These are phyloP conservation scores for Sitta europaea DNA, from an alignment of 2,113 vertebrate species.

Conservation along the genomic window DNA sequence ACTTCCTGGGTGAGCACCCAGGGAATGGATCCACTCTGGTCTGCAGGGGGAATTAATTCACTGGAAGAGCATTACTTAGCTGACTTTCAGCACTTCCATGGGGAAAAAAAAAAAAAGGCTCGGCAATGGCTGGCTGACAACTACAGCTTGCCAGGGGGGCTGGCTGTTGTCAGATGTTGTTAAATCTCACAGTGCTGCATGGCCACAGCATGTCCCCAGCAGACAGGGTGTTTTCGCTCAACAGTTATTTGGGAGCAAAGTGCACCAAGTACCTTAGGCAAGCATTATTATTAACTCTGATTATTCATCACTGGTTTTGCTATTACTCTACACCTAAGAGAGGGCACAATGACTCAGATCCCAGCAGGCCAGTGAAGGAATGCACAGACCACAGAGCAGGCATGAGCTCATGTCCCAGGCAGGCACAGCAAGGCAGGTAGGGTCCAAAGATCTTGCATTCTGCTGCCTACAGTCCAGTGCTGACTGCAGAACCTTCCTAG, in stretches of 20 bases:
- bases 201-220: neutral
- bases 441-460: neutral
- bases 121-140: neutral
- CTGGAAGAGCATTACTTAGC: neutral
- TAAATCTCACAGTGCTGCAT: neutral
- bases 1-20: slow-evolving; percentile 46
- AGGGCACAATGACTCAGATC: slow-evolving; percentile 4
- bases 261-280: slow-evolving; percentile 21
- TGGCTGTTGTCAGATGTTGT: slow-evolving; percentile 34
- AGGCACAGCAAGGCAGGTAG: neutral
- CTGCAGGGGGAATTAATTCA: neutral
- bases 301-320: slow-evolving; percentile 11
- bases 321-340: neutral
- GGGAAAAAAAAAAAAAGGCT: neutral
- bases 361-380: neutral
- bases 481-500: neutral
- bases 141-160: neutral
- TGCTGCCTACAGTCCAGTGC: neutral
- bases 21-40: neutral
- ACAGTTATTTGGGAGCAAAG: slow-evolving; percentile 18
- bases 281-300: slow-evolving; percentile 18
- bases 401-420: neutral
- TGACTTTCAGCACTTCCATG: neutral
- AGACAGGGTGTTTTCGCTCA: neutral
- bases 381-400: neutral